Base-by-base conservation (phyloP, 2,797 vertebrate species). In the Pseudochromis fuscus region DNA sequence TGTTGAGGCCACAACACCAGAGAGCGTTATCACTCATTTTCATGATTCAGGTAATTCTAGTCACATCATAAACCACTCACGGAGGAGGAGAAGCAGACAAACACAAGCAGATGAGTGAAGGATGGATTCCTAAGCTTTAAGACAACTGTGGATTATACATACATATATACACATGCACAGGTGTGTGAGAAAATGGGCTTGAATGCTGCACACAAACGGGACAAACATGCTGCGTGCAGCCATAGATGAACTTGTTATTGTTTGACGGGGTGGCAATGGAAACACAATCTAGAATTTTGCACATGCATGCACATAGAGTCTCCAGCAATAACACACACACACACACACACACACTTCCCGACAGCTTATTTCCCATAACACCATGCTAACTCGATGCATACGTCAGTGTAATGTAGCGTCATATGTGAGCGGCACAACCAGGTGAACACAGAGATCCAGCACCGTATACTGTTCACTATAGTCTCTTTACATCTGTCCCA, bases 331-430 rank as follows among this genome's bases (percentile, higher is more conserved):
- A 0, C 1, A n/a, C 15, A 50, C 11, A 6, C 25, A 51, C 16
- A 11, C 13, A 65, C 15, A 79, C 28, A 62, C 8, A 64, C 27
- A 35, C 11, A 51, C 40, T 35, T 57, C 19, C 15, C 35, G 10
- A 3, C 18, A 67, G 31, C 12, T n/a, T n/a, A 45, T 68, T 77
- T 67, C 67, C 72, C 27, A 9, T 10, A 57, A 33, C 24, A 66
- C n/a, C 19, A 46, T 52, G 15, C 57, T 49, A 40, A 8, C 61
- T 19, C 12, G 7, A 48, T 18, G 13, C 69, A 70, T 87, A 37
- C 66, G 77, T 84, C 78, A 69, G 49, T 65, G 65, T 84, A 71
- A 83, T 78, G 52, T 37, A 49, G 45, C 62, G 72, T 86, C 78
- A 70, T 75, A 67, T 86, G 31, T 68, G 48, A 85, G 61, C 33